Percentiles rank a stretch among this genome's conserved stretches.
Conservation (phyloP, 2,113 vertebrate genomes). For the Dipodomys stephensi region DNA sequence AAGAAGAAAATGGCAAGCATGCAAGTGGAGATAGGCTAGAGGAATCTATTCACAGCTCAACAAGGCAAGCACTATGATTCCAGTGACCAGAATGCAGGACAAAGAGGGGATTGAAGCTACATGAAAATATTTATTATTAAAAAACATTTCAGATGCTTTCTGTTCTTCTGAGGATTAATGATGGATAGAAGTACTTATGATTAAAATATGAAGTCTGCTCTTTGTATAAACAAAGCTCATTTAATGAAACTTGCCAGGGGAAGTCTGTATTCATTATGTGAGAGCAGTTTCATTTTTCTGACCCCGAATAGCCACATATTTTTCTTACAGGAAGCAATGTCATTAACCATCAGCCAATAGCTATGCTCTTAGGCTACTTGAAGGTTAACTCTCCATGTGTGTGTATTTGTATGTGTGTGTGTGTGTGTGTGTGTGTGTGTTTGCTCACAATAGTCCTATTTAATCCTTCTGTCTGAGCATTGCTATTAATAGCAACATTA, state of each 20-base stretch:
- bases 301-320: not conserved
- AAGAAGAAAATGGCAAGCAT: slow-evolving; percentile 76
- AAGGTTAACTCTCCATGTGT: not conserved
- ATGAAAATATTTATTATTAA: slow-evolving; percentile 77
- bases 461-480: not conserved
- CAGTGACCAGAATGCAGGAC: slow-evolving; percentile 61
- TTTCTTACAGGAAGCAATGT: not conserved
- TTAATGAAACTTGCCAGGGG: slow-evolving; percentile 41
- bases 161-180: slow-evolving; percentile 64
- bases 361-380: not conserved
- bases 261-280: not conserved
- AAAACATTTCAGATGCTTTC: slow-evolving; percentile 58
- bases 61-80: slow-evolving; percentile 47
- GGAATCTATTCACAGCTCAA: slow-evolving; percentile 72
- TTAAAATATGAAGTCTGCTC: slow-evolving; percentile 74
- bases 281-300: not conserved
- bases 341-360: not conserved
- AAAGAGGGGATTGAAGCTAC: slow-evolving; percentile 47
- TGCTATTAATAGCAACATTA: slow-evolving; percentile 33
- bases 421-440: not conserved
- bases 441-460: not conserved
- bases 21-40: not conserved
- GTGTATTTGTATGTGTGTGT: not conserved
- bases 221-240: slow-evolving; percentile 66
- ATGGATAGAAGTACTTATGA: slow-evolving; percentile 64